A percentile compares a stretch with the other conserved stretches of the same genome.
Conservation (phyloP, 2,797 vertebrate species). For the Crypturellus tataupa region DNA sequence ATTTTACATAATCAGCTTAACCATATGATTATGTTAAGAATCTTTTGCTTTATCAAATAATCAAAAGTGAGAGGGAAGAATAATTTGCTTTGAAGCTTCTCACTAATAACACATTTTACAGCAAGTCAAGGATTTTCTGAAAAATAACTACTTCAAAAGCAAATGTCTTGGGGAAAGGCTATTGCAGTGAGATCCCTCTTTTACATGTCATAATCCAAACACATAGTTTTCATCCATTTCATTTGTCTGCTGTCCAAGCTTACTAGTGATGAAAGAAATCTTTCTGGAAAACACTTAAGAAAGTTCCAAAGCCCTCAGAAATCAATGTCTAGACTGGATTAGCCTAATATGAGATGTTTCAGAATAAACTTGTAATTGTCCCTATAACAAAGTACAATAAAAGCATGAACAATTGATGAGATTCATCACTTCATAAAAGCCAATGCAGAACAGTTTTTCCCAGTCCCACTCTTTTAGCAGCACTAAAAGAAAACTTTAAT, state of each 20-base stretch:
- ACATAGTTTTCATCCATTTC: constrained; percentile 52
- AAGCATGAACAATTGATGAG: background rate
- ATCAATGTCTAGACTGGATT: background rate
- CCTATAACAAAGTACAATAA: background rate
- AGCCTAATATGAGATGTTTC: background rate
- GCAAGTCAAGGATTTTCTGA: constrained; percentile 35
- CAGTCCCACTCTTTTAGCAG: background rate
- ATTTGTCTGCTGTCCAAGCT: constrained; percentile 62
- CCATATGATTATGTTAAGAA: constrained; percentile 57
- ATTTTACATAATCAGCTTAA: constrained; percentile 58
- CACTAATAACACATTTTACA: constrained; percentile 53
- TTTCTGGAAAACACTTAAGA: constrained; percentile 19
- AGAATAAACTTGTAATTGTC: background rate
- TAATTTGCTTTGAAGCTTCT: constrained; percentile 47
- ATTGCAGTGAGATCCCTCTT: constrained; percentile 48
- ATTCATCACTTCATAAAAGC: background rate
- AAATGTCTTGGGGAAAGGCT: constrained; percentile 43
- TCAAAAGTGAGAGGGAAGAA: constrained; percentile 34
- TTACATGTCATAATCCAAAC: constrained; percentile 53
- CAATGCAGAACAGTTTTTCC: background rate
- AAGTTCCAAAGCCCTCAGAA: background rate
- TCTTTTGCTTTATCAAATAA: constrained; percentile 61
- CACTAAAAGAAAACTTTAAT: background rate
- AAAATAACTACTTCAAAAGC: constrained; percentile 31
- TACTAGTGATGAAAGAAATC: constrained; percentile 41